phyloP scores from a whole-genome alignment of 2,797 vertebrate genomes.

The Hypotaenidia philippensis region DNA sequence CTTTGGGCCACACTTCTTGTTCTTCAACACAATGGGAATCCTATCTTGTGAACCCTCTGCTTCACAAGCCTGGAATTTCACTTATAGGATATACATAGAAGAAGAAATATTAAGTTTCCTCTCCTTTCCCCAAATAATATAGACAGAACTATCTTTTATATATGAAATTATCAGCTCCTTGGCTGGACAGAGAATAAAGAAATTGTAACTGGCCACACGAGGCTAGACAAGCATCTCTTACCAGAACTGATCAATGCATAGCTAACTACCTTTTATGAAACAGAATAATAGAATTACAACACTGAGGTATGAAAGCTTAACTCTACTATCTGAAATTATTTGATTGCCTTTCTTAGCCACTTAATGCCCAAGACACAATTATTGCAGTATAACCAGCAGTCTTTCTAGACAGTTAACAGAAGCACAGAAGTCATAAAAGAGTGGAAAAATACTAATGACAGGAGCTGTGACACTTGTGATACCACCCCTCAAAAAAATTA shows the following conservation, averaged over 20 bases:
- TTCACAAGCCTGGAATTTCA: not conserved
- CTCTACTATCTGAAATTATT: not conserved
- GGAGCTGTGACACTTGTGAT: rapidly evolving
- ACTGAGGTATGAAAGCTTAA: not conserved
- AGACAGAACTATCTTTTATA: not conserved
- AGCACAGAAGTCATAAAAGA: not conserved
- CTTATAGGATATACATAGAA: rapidly evolving
- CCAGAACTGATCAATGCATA: not conserved
- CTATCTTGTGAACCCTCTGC: not conserved
- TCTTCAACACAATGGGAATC: not conserved
- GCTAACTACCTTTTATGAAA: not conserved
- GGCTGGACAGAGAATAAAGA: not conserved
- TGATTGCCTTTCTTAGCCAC: not conserved
- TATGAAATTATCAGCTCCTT: not conserved
- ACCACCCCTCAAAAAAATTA: not conserved
- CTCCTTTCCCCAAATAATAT: rapidly evolving
- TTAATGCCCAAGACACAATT: not conserved
- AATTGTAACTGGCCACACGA: not conserved
- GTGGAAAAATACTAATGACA: not conserved
- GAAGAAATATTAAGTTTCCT: not conserved
- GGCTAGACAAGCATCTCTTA: not conserved
- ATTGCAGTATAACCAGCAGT: not conserved
- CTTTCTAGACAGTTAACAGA: not conserved
- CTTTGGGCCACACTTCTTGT: not conserved
- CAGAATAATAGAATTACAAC: not conserved